Base-by-base conservation (phyloP, 2,797 vertebrate species). In the Microctenopoma lineatum region DNA sequence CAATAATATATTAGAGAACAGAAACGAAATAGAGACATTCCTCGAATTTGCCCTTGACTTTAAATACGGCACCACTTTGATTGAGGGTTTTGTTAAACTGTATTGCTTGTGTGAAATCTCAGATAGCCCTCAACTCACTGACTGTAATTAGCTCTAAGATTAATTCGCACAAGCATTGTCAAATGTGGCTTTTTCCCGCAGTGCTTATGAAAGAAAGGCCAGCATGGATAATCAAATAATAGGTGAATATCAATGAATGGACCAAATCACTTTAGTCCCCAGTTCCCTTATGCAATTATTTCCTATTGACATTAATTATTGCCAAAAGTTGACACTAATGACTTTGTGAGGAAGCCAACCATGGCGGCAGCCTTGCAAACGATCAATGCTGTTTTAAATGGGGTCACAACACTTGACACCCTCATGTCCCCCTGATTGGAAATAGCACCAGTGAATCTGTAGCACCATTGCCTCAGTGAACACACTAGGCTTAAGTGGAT, bases 241-340 rank as follows among this genome's bases (percentile, higher is more conserved):
- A 87, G 85, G 89, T 94, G 95, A 96, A 96, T 96, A 95, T 96
- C 95, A 97, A 95, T 95, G 91, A 85, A 86, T 85, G 77, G 84
- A 69, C 84, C 79, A 88, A 95, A 95, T 93, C 91, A 83, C 92
- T 81, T 18, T 39, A 91, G 92, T 96, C 95, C 94, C 96, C 77
- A 86, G 89, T 80, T 96, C 96, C 96, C 96, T 70, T 39, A 94
- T 93, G 96, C 94, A 97, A 96, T 98, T 97, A 97, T 95, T 96
- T 96, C 93, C 90, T 88, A 94, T 96, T 96, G 95, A 92, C 91
- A 94, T 96, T 96, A 96, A 96, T 97, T 97, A 96, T 95, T 94
- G 92, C 94, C 94, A 96, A 95, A 94, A 95, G 95, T 96, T 96
- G 95, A 96, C 94, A 94, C 92, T 95, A 95, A 96, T 94, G 95